Percentiles rank a stretch among this genome's conserved stretches.
Evolutionary conservation across 1,140 invertebrate species (phyloP).

Genomic region (Bombus huntii): DNA sequence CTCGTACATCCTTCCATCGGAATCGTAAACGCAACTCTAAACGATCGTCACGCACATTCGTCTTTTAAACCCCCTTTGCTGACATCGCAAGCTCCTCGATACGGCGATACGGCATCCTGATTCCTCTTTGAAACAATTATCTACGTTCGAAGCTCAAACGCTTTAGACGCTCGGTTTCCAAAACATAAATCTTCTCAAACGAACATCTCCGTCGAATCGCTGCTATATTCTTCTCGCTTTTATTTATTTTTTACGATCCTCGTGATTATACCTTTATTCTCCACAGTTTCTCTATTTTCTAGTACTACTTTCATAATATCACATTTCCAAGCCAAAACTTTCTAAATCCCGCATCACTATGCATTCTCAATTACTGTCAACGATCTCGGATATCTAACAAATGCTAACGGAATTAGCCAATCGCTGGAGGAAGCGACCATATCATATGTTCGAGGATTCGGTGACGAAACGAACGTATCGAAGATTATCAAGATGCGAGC

Average conservation of each 20-base stretch:
- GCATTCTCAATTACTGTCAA: not conserved
- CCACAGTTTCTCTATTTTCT: not conserved
- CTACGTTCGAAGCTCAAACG: not conserved
- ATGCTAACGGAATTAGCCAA: not conserved
- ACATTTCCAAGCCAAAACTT: not conserved
- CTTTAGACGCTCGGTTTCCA: not conserved
- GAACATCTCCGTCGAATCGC: too few species aligned
- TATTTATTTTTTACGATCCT: not conserved
- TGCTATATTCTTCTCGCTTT: not conserved
- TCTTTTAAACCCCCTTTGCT: not conserved
- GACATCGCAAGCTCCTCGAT: not conserved
- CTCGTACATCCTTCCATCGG: not conserved
- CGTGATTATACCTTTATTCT: not conserved
- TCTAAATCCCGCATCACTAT: not conserved
- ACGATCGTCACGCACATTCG: not conserved
- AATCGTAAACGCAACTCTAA: not conserved
- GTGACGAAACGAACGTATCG: not conserved
- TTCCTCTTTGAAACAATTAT: not conserved
- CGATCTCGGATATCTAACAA: not conserved
- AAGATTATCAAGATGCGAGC: not conserved
- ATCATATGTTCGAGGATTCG: accelerated
- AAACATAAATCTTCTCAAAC: not conserved
- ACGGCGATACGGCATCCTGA: too few species aligned
- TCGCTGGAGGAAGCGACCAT: not conserved
- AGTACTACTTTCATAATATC: not conserved